Percentiles rank a stretch among this genome's conserved stretches.
phyloP scores from a whole-genome alignment of 2,797 vertebrate genomes.

The Sphaeramia orbicularis region DNA sequence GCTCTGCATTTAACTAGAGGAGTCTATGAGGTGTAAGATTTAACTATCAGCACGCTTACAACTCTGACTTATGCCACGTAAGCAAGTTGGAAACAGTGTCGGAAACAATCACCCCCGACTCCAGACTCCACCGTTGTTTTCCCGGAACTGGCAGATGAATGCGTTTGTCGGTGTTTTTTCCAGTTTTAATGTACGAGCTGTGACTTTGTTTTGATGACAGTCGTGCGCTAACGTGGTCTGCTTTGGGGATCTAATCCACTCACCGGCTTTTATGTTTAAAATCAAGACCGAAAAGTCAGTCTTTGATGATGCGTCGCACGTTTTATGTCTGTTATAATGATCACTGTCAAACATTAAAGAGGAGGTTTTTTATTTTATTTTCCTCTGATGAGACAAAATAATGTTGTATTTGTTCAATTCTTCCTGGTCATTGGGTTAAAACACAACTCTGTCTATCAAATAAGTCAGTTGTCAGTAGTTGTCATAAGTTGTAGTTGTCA shows the following conservation, averaged over 20 bases:
- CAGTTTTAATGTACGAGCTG: conserved; percentile 7
- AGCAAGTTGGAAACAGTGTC: conserved; percentile 53
- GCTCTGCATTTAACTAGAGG: conserved; percentile 61
- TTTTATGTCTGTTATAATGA: neutral
- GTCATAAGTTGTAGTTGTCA: no score
- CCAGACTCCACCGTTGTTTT: conserved; percentile 31
- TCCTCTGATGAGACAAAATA: conserved; percentile 12
- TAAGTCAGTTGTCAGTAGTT: no score
- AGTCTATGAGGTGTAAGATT: conserved; percentile 70
- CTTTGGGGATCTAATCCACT: conserved; percentile 21
- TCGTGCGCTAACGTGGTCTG: conserved; percentile 8
- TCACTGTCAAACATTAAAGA: conserved; percentile 3
- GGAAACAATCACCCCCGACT: conserved; percentile 33
- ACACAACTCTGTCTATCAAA: no score
- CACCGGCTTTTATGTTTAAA: conserved; percentile 30
- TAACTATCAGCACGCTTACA: conserved; percentile 56
- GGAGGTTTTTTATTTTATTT: no score
- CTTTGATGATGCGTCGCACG: conserved; percentile 33
- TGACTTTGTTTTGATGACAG: conserved; percentile 15
- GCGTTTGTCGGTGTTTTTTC: conserved; percentile 4
- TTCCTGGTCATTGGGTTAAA: no score
- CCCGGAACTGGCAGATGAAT: conserved; percentile 19
- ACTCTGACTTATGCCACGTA: conserved; percentile 62
- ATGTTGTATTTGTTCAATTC: no score
- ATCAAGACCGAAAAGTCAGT: conserved; percentile 24